These are phyloP conservation scores for Neogobius melanostomus DNA, from an alignment of 2,113 vertebrate genomes.

Conservation along the genomic window DNA sequence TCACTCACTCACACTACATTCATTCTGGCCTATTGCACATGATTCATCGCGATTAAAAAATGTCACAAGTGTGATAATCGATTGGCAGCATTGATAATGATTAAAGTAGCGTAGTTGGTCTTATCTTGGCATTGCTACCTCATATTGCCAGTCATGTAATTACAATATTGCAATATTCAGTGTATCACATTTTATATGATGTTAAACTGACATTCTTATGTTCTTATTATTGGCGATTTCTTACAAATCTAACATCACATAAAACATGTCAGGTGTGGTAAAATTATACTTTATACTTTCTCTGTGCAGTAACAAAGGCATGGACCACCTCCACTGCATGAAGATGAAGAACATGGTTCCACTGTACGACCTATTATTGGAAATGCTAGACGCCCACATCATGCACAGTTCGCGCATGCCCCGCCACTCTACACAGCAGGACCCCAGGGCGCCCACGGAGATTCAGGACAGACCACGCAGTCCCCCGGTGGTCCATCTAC, in stretches of 20 bases:
- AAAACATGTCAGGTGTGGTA: not conserved
- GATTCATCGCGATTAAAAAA: too few species aligned
- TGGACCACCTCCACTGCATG: slow-evolving; percentile 98
- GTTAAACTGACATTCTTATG: too few species aligned
- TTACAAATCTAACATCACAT: not conserved
- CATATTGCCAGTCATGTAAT: too few species aligned
- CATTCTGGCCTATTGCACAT: too few species aligned
- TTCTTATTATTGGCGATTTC: too few species aligned
- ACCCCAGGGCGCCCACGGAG: slow-evolving; percentile 29
- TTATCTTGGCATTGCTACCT: too few species aligned
- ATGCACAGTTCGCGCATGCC: slow-evolving; percentile 77
- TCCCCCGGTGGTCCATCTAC: slow-evolving; percentile 22
- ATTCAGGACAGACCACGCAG: not conserved
- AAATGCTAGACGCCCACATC: slow-evolving; percentile 96
- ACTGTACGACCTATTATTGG: slow-evolving; percentile 92
- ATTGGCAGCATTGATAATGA: too few species aligned
- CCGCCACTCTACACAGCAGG: slow-evolving; percentile 13
- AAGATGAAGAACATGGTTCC: slow-evolving; percentile 97
- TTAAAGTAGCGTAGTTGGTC: too few species aligned
- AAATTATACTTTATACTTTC: not conserved
- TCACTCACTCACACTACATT: too few species aligned
- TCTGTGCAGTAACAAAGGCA: slow-evolving; percentile 92
- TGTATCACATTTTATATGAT: too few species aligned
- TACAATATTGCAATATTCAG: too few species aligned
- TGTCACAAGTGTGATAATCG: too few species aligned